A percentile compares a stretch with the other conserved stretches of the same genome.
These are phyloP conservation scores for Crepidodera aurea DNA, from an alignment of 2,888 invertebrate species.

Conservation along the genomic window DNA sequence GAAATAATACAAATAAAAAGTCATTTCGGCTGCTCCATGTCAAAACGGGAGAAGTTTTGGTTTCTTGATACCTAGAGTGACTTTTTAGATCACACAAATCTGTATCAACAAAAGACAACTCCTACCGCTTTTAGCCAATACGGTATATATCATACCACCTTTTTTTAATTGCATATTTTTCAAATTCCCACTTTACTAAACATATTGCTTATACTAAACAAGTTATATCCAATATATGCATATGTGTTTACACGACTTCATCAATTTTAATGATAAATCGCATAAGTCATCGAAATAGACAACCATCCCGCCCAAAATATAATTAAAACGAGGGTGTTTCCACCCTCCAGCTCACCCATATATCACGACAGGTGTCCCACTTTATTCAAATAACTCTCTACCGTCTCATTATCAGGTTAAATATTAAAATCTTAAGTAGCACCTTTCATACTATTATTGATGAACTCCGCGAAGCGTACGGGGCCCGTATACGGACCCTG, in stretches of 20 bases:
- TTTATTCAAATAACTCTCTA: conserved; percentile 57
- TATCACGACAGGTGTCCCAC: conserved; percentile 57
- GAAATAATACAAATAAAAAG: no score
- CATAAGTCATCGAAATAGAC: conserved; percentile 35
- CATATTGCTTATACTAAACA: no score
- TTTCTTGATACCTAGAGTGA: no score
- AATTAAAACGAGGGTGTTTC: conserved; percentile 38
- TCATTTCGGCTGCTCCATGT: no score
- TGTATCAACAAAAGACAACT: no score
- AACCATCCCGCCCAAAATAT: conserved; percentile 32
- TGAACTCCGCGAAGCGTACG: conserved; percentile 38
- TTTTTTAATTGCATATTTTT: no score
- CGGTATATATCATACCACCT: no score
- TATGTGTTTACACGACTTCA: neutral
- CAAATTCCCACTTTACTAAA: no score
- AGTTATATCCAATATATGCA: no score
- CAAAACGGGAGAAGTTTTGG: no score
- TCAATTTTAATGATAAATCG: conserved; percentile 23
- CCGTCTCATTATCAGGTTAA: conserved; percentile 61
- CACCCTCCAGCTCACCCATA: conserved; percentile 35
- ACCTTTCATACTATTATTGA: conserved; percentile 60
- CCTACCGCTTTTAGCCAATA: no score
- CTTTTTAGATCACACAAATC: no score
- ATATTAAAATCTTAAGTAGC: conserved; percentile 62
- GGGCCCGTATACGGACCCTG: conserved; percentile 33